phyloP scores from a whole-genome alignment of 2,113 vertebrate genomes.

The Sula dactylatra region DNA sequence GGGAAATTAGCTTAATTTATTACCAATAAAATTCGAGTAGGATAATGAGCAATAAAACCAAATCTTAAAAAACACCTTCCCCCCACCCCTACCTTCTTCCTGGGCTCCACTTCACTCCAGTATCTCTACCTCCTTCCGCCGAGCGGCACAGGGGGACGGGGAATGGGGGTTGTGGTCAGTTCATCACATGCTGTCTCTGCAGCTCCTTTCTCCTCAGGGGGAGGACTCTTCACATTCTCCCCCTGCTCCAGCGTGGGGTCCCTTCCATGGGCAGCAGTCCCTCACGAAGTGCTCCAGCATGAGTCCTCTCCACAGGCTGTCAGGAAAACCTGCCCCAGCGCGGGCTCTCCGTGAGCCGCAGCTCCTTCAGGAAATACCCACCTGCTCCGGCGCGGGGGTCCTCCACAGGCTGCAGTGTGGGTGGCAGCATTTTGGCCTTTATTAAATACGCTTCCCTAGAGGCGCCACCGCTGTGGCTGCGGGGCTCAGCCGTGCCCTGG shows the following conservation, averaged over 20 bases:
- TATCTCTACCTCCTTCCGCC: background rate
- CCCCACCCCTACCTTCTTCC: background rate
- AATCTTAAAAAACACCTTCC: background rate
- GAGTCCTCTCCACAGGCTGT: background rate
- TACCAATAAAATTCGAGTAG: no score
- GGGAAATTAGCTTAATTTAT: no score
- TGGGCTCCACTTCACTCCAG: background rate
- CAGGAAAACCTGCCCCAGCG: background rate
- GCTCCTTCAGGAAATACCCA: background rate
- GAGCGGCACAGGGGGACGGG: no score
- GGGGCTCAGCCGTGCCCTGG: background rate
- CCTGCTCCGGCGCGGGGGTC: background rate
- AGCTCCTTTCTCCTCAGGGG: background rate
- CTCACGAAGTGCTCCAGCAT: background rate
- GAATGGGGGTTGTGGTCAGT: background rate
- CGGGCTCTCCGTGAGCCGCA: fast-evolving
- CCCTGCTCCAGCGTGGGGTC: background rate
- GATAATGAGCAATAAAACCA: no score
- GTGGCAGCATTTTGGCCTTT: background rate
- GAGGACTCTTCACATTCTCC: background rate
- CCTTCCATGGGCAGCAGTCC: background rate
- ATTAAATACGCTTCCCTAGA: background rate
- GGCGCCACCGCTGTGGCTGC: fast-evolving
- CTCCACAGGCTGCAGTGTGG: background rate
- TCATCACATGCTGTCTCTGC: background rate